Percentiles rank a stretch among this genome's conserved stretches.
Evolutionary conservation across 2,888 invertebrate genomes (phyloP).

Genomic region (Calliopum simillimum): DNA sequence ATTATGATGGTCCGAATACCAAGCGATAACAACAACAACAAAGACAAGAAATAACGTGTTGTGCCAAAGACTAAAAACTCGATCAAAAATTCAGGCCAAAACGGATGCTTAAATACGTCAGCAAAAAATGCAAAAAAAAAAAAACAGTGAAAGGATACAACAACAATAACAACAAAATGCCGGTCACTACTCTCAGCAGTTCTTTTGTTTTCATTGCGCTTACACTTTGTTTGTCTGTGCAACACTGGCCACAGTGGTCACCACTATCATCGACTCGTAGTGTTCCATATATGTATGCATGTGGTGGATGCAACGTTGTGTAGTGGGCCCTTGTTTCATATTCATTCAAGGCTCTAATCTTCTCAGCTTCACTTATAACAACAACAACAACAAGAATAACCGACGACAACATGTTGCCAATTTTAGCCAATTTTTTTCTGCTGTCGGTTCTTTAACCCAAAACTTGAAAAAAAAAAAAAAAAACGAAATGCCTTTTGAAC

Average conservation of each 20-base stretch:
- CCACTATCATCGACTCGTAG: no score
- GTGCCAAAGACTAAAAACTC: conserved; percentile 5
- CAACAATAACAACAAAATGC: neutral
- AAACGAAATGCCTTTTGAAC: conserved; percentile 39
- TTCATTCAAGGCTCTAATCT: conserved; percentile 34
- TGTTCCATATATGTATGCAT: no score
- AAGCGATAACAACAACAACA: neutral
- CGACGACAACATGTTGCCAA: conserved; percentile 27
- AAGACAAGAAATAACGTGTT: neutral
- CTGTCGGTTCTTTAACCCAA: neutral
- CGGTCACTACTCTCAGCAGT: no score
- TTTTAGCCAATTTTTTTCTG: conserved; percentile 25
- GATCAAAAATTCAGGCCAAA: neutral
- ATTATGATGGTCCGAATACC: conserved; percentile 7
- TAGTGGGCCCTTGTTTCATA: neutral
- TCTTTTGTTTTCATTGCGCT: conserved; percentile 13
- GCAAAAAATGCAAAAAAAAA: neutral
- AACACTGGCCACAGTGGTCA: neutral
- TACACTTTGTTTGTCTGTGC: neutral
- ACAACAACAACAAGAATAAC: conserved; percentile 2
- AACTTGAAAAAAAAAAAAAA: conserved; percentile 33
- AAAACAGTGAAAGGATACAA: neutral
- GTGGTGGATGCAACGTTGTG: neutral
- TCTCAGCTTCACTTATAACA: conserved; percentile 21
- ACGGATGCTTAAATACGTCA: neutral